Base-by-base conservation (phyloP, 2,113 vertebrate genomes). In the Ailuropoda melanoleuca region DNA sequence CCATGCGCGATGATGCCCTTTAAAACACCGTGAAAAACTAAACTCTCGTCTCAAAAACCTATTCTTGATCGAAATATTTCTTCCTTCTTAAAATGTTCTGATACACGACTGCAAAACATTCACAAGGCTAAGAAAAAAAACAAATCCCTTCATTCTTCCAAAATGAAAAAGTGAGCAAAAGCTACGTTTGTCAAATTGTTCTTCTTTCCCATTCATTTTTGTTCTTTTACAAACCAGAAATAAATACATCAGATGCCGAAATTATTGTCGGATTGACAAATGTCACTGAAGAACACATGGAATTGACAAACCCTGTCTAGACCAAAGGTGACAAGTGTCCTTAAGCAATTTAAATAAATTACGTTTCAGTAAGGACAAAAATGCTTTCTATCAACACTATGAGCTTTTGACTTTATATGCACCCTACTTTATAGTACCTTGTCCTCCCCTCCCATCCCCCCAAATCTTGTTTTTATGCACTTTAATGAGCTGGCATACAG, bases 71-170 rank as follows among this genome's bases (percentile, higher is more conserved):
- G 31, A 91, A 88, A 84, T 26, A 6, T 60, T 94, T 92, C 18
- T 43, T 95, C 77, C 75, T 96, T 80, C 56, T 89, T 50, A 87
- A 62, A 60, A 88, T 60, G 53, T 88, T 95, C 56, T 93, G 68
- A n/a, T 77, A 55, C 39, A 87, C 37, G 50, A 66, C 10, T 94
- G 43, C 48, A 93, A 94, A 97, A 83, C n/a, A 85, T 74, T 93
- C 34, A 37, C 77, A 96, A 95, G 90, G 72, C 68, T 93, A 93
- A 94, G 15, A 80, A 55, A 83, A 94, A 91, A 91, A n/a, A 43
- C 43, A 84, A 89, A 80, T 24, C 34, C 58, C 74, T 70, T 77
- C 46, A 68, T 46, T 12, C 58, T 88, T 87, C 77, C 34, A 37
- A 81, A 93, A 89, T 10, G 70, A 83, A 62, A 96, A 84, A 77